phyloP scores from a whole-genome alignment of 1,140 invertebrate species.

The Drosophila willistoni region DNA sequence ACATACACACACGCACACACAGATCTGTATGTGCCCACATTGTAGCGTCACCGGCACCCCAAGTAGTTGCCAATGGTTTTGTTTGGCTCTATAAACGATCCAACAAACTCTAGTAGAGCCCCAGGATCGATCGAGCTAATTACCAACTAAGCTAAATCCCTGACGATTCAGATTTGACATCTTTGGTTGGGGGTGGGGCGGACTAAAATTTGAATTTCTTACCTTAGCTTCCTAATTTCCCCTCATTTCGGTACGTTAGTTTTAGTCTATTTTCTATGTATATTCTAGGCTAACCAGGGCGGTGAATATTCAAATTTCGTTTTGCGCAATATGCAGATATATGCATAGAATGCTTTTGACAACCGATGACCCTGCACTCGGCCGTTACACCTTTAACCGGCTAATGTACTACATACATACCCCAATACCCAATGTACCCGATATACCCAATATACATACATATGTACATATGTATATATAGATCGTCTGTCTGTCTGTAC shows the following conservation, averaged over 20 bases:
- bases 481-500: not conserved
- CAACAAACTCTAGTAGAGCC: not conserved
- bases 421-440: not conserved
- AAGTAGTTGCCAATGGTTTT: constrained; percentile 39
- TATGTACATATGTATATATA: not conserved
- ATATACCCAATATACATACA: not conserved
- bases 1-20: constrained; percentile 1
- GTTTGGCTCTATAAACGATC: constrained; percentile 40
- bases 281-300: not conserved
- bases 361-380: constrained; percentile 20
- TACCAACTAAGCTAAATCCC: too few species aligned
- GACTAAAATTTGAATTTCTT: not conserved
- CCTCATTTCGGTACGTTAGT: not conserved
- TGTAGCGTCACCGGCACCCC: constrained; percentile 40
- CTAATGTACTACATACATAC: constrained; percentile 2
- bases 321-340: constrained; percentile 42
- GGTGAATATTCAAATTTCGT: constrained; percentile 13
- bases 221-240: not conserved
- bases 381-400: constrained; percentile 38
- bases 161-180: not conserved
- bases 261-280: not conserved
- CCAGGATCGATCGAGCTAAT: not conserved
- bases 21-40: not conserved
- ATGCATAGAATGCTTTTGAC: constrained; percentile 32
- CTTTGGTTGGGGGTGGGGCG: not conserved